These are phyloP conservation scores for Ceraclea dissimilis DNA, from an alignment of 2,888 invertebrate species.

Conservation along the genomic window DNA sequence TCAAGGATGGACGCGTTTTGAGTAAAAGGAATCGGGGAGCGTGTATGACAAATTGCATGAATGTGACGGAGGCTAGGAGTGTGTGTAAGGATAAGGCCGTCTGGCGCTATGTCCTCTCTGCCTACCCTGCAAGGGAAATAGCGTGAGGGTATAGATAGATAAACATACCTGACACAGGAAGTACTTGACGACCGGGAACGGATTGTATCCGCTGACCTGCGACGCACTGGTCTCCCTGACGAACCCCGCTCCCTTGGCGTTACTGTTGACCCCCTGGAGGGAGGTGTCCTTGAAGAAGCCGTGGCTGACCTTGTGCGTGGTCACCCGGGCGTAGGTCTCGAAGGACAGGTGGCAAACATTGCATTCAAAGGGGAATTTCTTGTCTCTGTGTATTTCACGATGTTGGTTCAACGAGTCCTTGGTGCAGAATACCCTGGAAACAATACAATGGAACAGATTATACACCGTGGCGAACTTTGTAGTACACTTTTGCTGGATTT, in stretches of 20 bases:
- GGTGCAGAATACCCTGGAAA: conserved; percentile 17
- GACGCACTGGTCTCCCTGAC: conserved; percentile 23
- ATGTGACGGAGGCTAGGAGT: no score
- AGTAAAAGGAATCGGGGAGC: no score
- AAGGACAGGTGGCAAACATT: conserved; percentile 21
- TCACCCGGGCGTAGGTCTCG: conserved; percentile 27
- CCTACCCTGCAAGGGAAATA: no score
- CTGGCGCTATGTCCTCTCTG: no score
- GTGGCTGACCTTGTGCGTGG: conserved; percentile 47
- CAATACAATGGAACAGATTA: no score
- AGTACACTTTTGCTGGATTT: no score
- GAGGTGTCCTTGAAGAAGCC: conserved; percentile 37
- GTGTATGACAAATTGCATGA: no score
- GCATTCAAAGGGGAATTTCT: conserved; percentile 19
- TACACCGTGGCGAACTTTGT: no score
- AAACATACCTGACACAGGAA: conserved; percentile 42
- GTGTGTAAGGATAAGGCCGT: no score
- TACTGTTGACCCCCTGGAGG: conserved; percentile 3
- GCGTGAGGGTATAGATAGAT: no score
- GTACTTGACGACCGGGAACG: conserved; percentile 47
- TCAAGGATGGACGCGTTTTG: no score
- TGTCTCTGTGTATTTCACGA: conserved; percentile 13
- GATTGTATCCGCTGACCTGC: conserved; percentile 38
- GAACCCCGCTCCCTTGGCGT: neutral
- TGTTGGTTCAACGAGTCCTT: conserved; percentile 22